These are phyloP conservation scores for Phoebastria nigripes DNA, from an alignment of 2,797 vertebrate genomes.

Conservation along the genomic window DNA sequence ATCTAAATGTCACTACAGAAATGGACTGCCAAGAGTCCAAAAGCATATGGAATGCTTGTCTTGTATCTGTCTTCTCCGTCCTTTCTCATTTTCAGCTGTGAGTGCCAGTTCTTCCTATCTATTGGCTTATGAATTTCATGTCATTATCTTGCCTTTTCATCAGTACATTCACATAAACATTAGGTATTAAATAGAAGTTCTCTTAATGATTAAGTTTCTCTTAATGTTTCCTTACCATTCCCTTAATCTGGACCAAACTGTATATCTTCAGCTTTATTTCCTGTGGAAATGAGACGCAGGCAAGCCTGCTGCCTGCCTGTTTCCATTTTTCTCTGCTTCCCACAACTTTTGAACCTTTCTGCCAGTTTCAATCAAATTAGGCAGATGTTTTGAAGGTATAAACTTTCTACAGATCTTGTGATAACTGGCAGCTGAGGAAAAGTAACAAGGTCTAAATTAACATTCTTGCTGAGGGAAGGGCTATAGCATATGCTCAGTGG, in stretches of 20 bases:
- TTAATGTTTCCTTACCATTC: background rate
- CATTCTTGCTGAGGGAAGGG: background rate
- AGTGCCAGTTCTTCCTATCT: background rate
- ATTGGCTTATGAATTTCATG: background rate
- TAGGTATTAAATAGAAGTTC: background rate
- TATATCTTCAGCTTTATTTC: background rate
- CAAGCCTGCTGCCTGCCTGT: background rate
- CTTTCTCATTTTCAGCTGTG: background rate
- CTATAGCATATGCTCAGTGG: rapidly evolving
- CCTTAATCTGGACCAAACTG: background rate
- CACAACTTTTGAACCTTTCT: background rate
- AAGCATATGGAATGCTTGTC: background rate
- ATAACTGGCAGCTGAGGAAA: background rate
- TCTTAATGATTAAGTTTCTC: background rate
- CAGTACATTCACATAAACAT: background rate
- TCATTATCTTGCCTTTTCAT: background rate
- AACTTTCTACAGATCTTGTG: background rate
- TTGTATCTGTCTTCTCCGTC: background rate
- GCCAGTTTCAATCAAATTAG: background rate
- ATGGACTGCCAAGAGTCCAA: background rate
- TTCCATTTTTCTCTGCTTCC: background rate
- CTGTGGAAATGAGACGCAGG: background rate
- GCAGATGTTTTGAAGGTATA: background rate
- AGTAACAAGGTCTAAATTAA: background rate
- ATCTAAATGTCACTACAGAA: background rate